Percentiles rank a stretch among this genome's conserved stretches.
These are phyloP conservation scores for Hyposoter dolosus DNA, from an alignment of 2,888 invertebrate genomes.

Conservation along the genomic window DNA sequence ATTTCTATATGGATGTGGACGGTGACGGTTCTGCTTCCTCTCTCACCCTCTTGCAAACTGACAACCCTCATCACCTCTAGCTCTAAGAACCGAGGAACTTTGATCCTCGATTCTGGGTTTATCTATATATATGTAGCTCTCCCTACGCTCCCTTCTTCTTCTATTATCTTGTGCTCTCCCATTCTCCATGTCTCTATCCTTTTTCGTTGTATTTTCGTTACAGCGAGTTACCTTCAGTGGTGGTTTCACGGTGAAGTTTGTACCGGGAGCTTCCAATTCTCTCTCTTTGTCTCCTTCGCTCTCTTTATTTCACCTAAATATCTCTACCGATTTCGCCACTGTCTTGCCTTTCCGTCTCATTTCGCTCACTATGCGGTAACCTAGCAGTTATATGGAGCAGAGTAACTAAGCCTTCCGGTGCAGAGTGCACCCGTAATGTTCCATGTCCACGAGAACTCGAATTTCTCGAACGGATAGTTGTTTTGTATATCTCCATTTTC, in stretches of 20 bases:
- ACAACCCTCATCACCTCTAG: conserved; percentile 71
- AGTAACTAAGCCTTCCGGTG: neutral
- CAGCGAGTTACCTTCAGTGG: conserved; percentile 27
- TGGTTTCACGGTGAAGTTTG: conserved; percentile 49
- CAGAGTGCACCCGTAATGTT: neutral
- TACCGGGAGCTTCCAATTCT: conserved; percentile 9
- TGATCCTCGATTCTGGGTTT: conserved; percentile 79
- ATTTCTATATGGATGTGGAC: conserved; percentile 44
- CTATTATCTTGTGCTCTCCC: conserved; percentile 17
- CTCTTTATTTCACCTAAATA: conserved; percentile 14
- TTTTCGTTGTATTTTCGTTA: conserved; percentile 10
- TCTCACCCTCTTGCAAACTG: conserved; percentile 64
- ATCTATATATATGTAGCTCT: conserved; percentile 65
- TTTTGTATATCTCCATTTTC: neutral
- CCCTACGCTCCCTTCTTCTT: conserved; percentile 31
- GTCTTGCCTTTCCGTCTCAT: conserved; percentile 33
- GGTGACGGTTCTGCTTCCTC: conserved; percentile 49
- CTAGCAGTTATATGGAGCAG: neutral
- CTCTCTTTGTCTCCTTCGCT: conserved; percentile 17
- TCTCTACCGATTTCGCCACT: conserved; percentile 40
- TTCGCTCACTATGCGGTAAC: conserved; percentile 17
- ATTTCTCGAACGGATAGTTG: neutral
- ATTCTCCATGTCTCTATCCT: neutral
- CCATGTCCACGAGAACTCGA: neutral
- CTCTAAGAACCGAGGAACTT: conserved; percentile 76